Conservation (phyloP, 2,797 vertebrate genomes). For the Epinephelus malabaricus region DNA sequence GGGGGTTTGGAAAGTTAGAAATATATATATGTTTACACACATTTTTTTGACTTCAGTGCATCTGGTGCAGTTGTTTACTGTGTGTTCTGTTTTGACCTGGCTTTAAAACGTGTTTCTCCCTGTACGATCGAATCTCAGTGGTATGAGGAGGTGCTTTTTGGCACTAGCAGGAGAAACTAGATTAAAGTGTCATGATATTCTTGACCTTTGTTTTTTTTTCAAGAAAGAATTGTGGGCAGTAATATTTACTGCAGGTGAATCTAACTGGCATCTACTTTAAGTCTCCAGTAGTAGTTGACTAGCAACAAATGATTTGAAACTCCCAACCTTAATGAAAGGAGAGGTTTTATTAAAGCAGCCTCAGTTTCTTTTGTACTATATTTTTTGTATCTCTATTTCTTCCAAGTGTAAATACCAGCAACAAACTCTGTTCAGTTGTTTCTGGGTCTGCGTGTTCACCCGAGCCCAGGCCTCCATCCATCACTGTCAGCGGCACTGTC, state of each 20-base stretch:
- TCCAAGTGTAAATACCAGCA: neutral
- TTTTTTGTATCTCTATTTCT: neutral
- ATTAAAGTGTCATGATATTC: neutral
- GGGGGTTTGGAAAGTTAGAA: neutral
- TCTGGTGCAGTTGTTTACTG: neutral
- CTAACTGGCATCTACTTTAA: neutral
- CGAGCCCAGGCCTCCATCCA: constrained; percentile 33
- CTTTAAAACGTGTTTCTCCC: neutral
- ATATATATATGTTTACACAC: neutral
- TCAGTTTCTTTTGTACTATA: neutral
- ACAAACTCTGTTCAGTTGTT: constrained; percentile 2
- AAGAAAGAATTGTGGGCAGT: neutral
- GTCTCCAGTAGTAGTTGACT: neutral
- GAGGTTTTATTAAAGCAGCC: accelerated
- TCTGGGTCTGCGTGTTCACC: neutral
- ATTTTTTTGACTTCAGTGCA: neutral
- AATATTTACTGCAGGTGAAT: neutral
- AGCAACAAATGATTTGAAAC: neutral
- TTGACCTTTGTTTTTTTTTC: neutral
- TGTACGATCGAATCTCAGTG: neutral
- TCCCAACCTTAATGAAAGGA: neutral
- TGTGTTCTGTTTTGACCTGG: neutral
- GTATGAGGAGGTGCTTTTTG: neutral
- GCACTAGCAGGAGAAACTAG: neutral
- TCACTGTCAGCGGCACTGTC: constrained; percentile 21